Conservation (phyloP, 2,113 vertebrate genomes). For the Isichthys henryi region DNA sequence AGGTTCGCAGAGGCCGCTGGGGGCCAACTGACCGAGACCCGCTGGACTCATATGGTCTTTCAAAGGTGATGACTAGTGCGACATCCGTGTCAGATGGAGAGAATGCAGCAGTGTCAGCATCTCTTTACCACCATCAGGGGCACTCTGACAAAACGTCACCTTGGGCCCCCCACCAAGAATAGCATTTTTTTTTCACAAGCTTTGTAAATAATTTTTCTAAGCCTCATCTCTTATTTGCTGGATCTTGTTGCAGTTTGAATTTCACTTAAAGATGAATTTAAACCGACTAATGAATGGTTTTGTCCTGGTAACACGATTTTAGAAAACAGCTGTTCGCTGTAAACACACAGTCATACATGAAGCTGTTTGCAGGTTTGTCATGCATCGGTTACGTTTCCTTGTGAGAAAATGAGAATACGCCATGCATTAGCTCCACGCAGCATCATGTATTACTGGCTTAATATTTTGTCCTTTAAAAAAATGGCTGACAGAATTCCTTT, state of each 20-base stretch:
- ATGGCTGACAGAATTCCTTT: background rate
- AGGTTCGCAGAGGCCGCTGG: background rate
- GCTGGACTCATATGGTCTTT: background rate
- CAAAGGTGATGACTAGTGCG: background rate
- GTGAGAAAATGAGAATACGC: background rate
- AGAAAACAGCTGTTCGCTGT: background rate
- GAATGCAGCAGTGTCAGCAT: background rate
- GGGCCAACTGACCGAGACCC: background rate
- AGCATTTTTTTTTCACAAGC: background rate
- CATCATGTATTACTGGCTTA: background rate
- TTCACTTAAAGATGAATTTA: slow-evolving; percentile 27
- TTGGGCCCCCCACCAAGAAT: background rate
- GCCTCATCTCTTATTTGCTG: slow-evolving; percentile 10
- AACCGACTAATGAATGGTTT: background rate
- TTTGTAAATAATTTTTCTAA: slow-evolving; percentile 33
- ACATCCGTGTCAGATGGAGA: background rate
- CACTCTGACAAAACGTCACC: background rate
- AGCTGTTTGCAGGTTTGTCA: background rate
- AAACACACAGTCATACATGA: background rate
- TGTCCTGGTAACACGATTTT: slow-evolving; percentile 5
- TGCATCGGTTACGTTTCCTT: background rate
- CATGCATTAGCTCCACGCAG: background rate
- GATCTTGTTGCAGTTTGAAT: slow-evolving; percentile 36
- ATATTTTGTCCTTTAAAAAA: background rate
- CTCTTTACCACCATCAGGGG: background rate